Conservation (phyloP, 1,140 invertebrate species). For the Campodea augens region DNA sequence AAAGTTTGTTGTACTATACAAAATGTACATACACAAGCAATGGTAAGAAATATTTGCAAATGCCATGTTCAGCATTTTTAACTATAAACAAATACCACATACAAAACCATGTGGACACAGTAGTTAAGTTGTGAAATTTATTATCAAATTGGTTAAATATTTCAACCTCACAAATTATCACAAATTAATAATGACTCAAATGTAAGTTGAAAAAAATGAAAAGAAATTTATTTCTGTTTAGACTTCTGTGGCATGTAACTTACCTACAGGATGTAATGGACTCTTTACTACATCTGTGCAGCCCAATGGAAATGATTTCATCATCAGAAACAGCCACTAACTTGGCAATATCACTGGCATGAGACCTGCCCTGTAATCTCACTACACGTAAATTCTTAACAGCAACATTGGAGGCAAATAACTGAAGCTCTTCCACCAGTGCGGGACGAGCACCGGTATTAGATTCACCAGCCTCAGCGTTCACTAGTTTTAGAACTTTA, state of each 20-base stretch:
- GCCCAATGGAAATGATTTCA: conserved; percentile 62
- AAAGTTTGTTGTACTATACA: too few relatives aligned
- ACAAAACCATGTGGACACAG: too few relatives aligned
- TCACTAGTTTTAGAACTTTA: conserved; percentile 77
- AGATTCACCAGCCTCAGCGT: conserved; percentile 40
- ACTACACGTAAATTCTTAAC: conserved; percentile 51
- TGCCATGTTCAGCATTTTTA: too few relatives aligned
- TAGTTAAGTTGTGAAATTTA: too few relatives aligned
- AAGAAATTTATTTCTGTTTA: too few relatives aligned
- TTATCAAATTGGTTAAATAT: too few relatives aligned
- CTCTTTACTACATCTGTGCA: conserved; percentile 56
- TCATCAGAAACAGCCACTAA: conserved; percentile 79
- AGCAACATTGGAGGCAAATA: conserved; percentile 42
- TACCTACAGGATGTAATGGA: conserved; percentile 45
- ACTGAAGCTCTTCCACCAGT: conserved; percentile 66
- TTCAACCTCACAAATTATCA: too few relatives aligned
- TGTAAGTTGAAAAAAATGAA: too few relatives aligned
- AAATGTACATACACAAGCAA: too few relatives aligned
- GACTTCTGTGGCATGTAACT: conserved; percentile 15
- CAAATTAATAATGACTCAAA: too few relatives aligned
- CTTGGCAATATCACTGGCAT: conserved; percentile 39
- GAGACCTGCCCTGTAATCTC: conserved; percentile 18
- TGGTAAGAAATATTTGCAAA: too few relatives aligned
- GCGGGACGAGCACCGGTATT: conserved; percentile 38
- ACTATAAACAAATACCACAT: too few relatives aligned